Percentiles rank a stretch among this genome's conserved stretches.
Evolutionary conservation across 2,888 invertebrate genomes (phyloP).

Genomic region (Abrostola tripartita): DNA sequence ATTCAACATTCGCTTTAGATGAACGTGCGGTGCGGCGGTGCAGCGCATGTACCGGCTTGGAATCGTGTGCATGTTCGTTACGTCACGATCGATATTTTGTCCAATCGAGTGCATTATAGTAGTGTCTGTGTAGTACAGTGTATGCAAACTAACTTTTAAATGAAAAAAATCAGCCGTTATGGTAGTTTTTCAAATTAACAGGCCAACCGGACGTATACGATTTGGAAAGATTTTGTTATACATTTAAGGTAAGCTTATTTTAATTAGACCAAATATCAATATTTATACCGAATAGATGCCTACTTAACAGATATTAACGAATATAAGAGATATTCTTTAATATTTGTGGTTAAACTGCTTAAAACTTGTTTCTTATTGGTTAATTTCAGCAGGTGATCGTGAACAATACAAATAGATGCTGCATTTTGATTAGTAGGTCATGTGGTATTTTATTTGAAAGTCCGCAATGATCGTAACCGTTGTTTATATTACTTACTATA

Average conservation of each 20-base stretch:
- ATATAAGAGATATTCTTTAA: not conserved
- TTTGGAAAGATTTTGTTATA: slow-evolving; percentile 65
- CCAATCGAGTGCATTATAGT: slow-evolving; percentile 75
- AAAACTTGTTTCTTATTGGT: slow-evolving; percentile 5
- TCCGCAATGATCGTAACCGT: slow-evolving; percentile 13
- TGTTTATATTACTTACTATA: not conserved
- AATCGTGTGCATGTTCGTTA: slow-evolving; percentile 71
- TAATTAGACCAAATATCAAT: not conserved
- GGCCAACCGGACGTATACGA: slow-evolving; percentile 59
- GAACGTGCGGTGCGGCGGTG: slow-evolving; percentile 69
- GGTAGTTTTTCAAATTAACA: slow-evolving; percentile 69
- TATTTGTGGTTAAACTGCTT: not conserved
- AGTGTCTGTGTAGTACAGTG: slow-evolving; percentile 65
- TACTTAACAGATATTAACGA: not conserved
- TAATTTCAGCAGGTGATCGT: slow-evolving; percentile 9
- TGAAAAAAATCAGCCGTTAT: slow-evolving; percentile 57
- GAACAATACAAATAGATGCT: not conserved
- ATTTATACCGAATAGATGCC: too few relatives aligned
- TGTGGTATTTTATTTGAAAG: slow-evolving; percentile 26
- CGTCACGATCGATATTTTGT: slow-evolving; percentile 77
- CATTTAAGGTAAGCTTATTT: slow-evolving; percentile 55
- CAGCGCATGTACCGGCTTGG: slow-evolving; percentile 52
- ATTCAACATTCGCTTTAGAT: slow-evolving; percentile 77
- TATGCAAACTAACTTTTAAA: slow-evolving; percentile 57
- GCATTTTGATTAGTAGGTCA: slow-evolving; percentile 30